phyloP scores from a whole-genome alignment of 2,113 vertebrate species.

The Crotalus tigris region DNA sequence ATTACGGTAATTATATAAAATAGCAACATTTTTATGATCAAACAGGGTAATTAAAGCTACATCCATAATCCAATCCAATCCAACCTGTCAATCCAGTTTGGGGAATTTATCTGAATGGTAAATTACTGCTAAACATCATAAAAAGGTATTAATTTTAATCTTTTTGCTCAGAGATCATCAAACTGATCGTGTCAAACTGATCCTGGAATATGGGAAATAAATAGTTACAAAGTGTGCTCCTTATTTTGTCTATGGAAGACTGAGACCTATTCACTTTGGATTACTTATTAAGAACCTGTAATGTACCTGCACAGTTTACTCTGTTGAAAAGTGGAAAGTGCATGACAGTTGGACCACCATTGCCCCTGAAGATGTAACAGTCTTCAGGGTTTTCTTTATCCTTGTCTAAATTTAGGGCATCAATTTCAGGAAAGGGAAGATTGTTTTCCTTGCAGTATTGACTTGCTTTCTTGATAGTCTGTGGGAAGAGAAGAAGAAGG shows the following conservation, averaged over 20 bases:
- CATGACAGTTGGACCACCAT: constrained; percentile 40
- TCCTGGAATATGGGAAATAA: not conserved
- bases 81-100: not conserved
- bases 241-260: not conserved
- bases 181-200: not conserved
- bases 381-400: constrained; percentile 2
- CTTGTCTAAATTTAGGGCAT: not conserved
- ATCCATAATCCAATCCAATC: not conserved
- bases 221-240: not conserved
- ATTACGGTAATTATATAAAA: not conserved
- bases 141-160: not conserved
- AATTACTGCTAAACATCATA: not conserved
- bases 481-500: not conserved
- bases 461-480: constrained; percentile 43
- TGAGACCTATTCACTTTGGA: not conserved
- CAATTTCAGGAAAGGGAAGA: constrained; percentile 42
- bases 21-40: not conserved
- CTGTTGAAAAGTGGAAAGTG: constrained; percentile 62
- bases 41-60: not conserved
- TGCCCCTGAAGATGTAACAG: constrained; percentile 46
- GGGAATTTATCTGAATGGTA: not conserved
- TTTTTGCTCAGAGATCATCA: not conserved
- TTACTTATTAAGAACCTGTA: too few species aligned
- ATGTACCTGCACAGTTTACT: constrained; percentile 42
- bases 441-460: constrained; percentile 21